Evolutionary conservation across 2,113 vertebrate genomes (phyloP).

Genomic region (Paratilapia polleni): DNA sequence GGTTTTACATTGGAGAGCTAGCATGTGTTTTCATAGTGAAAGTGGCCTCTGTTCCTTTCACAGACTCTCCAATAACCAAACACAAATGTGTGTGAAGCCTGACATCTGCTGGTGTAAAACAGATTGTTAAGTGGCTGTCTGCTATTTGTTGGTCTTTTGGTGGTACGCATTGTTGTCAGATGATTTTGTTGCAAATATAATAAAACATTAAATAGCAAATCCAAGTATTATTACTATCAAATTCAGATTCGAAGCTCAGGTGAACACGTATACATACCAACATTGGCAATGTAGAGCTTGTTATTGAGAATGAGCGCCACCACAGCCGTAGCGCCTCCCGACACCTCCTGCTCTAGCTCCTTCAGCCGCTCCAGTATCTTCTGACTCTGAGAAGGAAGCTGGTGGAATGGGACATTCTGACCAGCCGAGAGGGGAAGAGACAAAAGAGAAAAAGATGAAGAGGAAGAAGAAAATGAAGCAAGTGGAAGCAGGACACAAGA

Average conservation of each 20-base stretch:
- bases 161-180: not conserved
- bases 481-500: not conserved
- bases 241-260: not conserved
- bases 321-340: conserved; percentile 92
- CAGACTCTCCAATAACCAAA: not conserved
- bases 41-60: not conserved
- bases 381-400: conserved; percentile 88
- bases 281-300: conserved; percentile 94
- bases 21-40: not conserved
- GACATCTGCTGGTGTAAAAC: conserved; percentile 53
- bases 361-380: conserved; percentile 92
- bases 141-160: not conserved
- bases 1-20: not conserved
- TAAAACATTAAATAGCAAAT: not conserved
- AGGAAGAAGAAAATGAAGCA: not conserved
- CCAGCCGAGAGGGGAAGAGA: not conserved
- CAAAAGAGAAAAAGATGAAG: not conserved
- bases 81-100: conserved; percentile 29
- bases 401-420: conserved; percentile 87
- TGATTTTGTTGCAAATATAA: not conserved
- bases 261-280: conserved; percentile 82
- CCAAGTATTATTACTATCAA: not conserved
- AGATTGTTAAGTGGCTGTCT: not conserved
- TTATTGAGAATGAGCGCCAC: conserved; percentile 94
- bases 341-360: conserved; percentile 91